Base-by-base conservation (phyloP, 2,888 invertebrate genomes). In the Schizaphis graminum region DNA sequence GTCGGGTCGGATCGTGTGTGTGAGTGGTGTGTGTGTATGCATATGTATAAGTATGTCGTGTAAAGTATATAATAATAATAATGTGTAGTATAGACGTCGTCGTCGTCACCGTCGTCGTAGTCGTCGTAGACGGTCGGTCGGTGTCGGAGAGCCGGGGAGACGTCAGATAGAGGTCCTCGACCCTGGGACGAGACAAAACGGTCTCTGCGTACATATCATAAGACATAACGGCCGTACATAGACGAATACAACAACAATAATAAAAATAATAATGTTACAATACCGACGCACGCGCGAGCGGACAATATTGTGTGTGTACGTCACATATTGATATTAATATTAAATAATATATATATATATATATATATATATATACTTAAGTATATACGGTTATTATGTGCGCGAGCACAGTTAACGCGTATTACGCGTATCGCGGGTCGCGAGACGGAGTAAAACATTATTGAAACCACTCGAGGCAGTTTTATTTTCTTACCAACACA, bases 151-250 rank as follows among this genome's bases (percentile, higher is more conserved):
- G 89, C 53, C 41, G 41, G 41, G 41, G 41, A 44, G 41, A 44
- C 61, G 61, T 89, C 57, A 47, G 41, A 57, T 56, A 91, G 77
- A 77, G 93, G 93, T 93, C 93, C 93, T 93, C 89, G 93, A 93
- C 93, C 93, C 89, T 93, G 56, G 57, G 91, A 89, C 89, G 67
- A 93, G 93, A 89, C 93, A 89, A 93, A 93, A 93, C 93, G 93
- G 93, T 93, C 93, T n/a, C n/a, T 44, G 91, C n/a, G 84, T n/a
- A n/a, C 8, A 77, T n/a, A n/a, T n/a, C n/a, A n/a, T 3, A 35
- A 77, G 77, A 77, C 77, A 77, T 77, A 77, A 77, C 53, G 56
- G 35, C 16, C 49, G 24, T 53, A n/a, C 77, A 56, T 10, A 44
- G 47, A 8, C n/a, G 67, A 35, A 77, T 35, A 35, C 88, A 35